phyloP scores from a whole-genome alignment of 2,888 invertebrate genomes.

The Acronicta aceris region DNA sequence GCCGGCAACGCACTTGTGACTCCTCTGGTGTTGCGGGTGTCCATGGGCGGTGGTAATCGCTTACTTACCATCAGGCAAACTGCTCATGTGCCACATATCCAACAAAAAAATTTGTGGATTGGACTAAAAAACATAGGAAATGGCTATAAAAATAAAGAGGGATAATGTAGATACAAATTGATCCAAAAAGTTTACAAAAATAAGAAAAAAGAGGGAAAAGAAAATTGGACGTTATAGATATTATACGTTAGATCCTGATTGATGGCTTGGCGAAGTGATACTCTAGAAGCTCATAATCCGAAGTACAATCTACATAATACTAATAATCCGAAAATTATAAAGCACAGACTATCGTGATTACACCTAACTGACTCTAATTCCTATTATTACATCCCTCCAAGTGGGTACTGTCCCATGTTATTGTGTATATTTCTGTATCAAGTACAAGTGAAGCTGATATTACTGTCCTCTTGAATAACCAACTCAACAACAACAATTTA shows the following conservation, averaged over 20 bases:
- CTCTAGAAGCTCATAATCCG: conserved; percentile 10
- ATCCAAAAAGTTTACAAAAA: too few species aligned
- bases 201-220: too few species aligned
- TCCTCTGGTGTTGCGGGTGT: too few species aligned
- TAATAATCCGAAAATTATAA: conserved; percentile 22
- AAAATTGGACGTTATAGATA: background rate
- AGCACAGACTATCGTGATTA: conserved; percentile 6
- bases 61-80: too few species aligned
- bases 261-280: background rate
- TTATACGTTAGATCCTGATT: conserved; percentile 14
- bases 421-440: conserved; percentile 29
- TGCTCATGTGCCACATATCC: too few species aligned
- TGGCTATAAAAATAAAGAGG: too few species aligned
- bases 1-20: too few species aligned
- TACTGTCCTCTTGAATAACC: conserved; percentile 4
- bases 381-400: conserved; percentile 8
- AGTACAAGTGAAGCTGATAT: conserved; percentile 43
- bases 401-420: conserved; percentile 8
- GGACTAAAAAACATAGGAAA: too few species aligned
- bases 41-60: too few species aligned
- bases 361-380: conserved; percentile 12
- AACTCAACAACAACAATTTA: too few species aligned
- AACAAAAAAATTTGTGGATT: too few species aligned
- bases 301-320: conserved; percentile 18
- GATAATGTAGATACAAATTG: too few species aligned